Evolutionary conservation across 2,113 vertebrate species (phyloP).

Genomic region (Rhineura floridana): DNA sequence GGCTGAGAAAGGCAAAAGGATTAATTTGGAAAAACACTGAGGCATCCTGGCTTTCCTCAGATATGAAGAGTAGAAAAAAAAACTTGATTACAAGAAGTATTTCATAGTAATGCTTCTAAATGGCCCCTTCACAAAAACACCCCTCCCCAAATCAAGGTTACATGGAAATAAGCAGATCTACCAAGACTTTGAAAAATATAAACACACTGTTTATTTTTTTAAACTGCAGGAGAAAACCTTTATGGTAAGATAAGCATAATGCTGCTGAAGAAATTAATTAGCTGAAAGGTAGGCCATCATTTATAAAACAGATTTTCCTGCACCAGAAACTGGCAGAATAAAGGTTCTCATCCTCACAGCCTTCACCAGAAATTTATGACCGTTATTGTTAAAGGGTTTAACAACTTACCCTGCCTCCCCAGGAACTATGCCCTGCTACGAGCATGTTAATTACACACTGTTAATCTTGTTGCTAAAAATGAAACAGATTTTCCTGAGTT

Average conservation of each 20-base stretch:
- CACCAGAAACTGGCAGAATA: neutral
- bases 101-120: neutral
- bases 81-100: neutral
- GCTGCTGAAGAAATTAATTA: conserved; percentile 15
- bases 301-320: conserved; percentile 16
- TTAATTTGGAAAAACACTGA: neutral
- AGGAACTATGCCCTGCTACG: neutral
- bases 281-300: neutral
- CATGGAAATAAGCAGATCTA: conserved; percentile 1
- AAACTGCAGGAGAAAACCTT: neutral
- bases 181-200: rapidly evolving
- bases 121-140: rapidly evolving
- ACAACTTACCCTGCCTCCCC: neutral
- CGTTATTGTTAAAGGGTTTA: neutral
- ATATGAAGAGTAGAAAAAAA: neutral
- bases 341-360: neutral
- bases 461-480: neutral
- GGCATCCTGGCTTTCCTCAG: neutral
- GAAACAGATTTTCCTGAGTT: neutral
- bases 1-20: conserved; percentile 1
- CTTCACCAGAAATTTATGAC: neutral
- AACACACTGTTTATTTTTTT: neutral
- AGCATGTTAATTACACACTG: neutral
- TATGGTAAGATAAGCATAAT: neutral
- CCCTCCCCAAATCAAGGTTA: rapidly evolving